Base-by-base conservation (phyloP, 1,140 invertebrate species). In the Meloidogyne exigua region DNA sequence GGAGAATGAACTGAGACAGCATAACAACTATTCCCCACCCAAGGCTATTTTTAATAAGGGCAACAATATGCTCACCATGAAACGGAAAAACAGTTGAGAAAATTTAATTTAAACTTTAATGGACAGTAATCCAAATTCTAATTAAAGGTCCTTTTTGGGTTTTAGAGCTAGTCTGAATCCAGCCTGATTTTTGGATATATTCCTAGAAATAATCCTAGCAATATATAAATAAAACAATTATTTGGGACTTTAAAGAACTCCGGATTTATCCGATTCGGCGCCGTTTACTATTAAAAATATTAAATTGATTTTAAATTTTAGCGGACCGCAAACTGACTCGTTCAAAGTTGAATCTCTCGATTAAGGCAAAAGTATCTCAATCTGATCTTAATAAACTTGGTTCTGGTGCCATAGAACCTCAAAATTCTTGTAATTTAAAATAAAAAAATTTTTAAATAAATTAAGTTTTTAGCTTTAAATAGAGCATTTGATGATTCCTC, bases 341-440 rank as follows among this genome's bases (percentile, higher is more conserved):
- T n/a, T n/a, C 18, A n/a, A n/a, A 9, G 7, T n/a, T n/a, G 49
- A 57, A 57, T 57, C 49, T 57, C 49, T 57, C 49, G 49, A 57
- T 57, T 57, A 57, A 57, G 15, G 49, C 49, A 57, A 57, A 57
- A 57, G 49, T n/a, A 57, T 57, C 49, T 57, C 49, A 57, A 57
- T 57, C 49, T n/a, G 49, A 57, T 57, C 21, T 57, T 9, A 5
- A 57, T 57, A 57, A 57, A 57, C 9, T 57, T 57, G 49, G 49
- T 57, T n/a, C 49, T 57, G 49, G 49, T 57, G 49, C 49, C 49
- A 57, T 57, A 57, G 49, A 57, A 57, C 18, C 49, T n/a, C 15
- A n/a, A 57, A 57, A 57, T 57, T 57, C 49, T 12, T n/a, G 49
- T 57, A 21, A 57, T 4, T 57, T 9, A n/a, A n/a, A n/a, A 9